A percentile compares a stretch with the other conserved stretches of the same genome.
These are phyloP conservation scores for Zaprionus capensis DNA, from an alignment of 1,140 invertebrate genomes.

Conservation along the genomic window DNA sequence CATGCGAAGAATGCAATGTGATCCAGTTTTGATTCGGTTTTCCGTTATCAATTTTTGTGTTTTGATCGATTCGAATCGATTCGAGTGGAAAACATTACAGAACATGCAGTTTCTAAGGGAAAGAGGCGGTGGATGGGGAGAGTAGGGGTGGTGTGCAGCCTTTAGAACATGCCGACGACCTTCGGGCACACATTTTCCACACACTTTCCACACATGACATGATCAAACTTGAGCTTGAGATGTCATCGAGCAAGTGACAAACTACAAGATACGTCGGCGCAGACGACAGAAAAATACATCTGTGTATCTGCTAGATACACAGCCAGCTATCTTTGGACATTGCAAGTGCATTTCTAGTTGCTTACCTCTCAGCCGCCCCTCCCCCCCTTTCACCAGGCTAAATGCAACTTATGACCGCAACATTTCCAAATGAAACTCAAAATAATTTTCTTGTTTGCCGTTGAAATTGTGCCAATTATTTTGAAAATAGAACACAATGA, in stretches of 20 bases:
- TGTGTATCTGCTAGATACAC: constrained; percentile 12
- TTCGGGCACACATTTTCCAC: constrained; percentile 14
- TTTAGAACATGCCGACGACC: constrained; percentile 25
- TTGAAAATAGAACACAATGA: constrained; percentile 73
- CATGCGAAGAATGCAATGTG: constrained; percentile 5
- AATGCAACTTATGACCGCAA: constrained; percentile 34
- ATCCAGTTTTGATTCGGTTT: constrained; percentile 6
- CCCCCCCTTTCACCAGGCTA: constrained; percentile 14
- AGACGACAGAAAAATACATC: neutral
- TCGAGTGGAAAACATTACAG: neutral
- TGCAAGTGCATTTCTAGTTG: neutral
- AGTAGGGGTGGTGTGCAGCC: neutral
- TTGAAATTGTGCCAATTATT: constrained; percentile 77
- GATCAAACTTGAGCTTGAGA: constrained; percentile 44
- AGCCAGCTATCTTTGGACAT: constrained; percentile 11
- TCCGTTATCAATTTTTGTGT: neutral
- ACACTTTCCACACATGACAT: constrained; percentile 8
- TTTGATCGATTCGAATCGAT: constrained; percentile 34
- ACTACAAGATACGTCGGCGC: constrained; percentile 15
- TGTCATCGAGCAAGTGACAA: constrained; percentile 31
- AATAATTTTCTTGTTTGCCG: constrained; percentile 27
- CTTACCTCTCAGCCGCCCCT: too few relatives aligned
- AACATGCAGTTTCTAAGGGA: neutral
- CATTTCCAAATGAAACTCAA: constrained; percentile 44
- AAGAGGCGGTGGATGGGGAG: neutral